Evolutionary conservation across 1,140 invertebrate genomes (phyloP).

Genomic region (Aphelinus atriplicis): DNA sequence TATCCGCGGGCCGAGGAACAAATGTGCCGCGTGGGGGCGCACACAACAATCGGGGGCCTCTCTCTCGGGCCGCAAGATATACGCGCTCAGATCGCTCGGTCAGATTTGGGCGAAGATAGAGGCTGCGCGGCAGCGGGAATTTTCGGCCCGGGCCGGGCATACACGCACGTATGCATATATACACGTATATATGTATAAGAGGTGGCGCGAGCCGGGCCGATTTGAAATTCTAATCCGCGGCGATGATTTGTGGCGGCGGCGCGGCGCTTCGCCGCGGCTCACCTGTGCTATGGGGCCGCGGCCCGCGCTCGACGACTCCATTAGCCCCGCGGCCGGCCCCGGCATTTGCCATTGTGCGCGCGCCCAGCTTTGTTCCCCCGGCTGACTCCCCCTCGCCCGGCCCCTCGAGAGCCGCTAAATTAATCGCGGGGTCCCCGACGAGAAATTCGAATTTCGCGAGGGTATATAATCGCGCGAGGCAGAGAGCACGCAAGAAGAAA

Average conservation of each 20-base stretch:
- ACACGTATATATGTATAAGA: slow-evolving; percentile 14
- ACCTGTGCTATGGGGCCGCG: slow-evolving; percentile 8
- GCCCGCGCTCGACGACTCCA: slow-evolving; percentile 55
- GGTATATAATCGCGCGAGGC: no score
- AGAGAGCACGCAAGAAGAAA: no score
- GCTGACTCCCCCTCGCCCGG: not conserved
- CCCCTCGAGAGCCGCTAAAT: not conserved
- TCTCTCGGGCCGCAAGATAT: no score
- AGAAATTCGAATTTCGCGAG: slow-evolving; percentile 6
- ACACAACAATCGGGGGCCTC: slow-evolving; percentile 9
- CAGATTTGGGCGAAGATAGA: no score
- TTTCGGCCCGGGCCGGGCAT: no score
- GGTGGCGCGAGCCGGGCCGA: slow-evolving; percentile 47
- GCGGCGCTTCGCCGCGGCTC: not conserved
- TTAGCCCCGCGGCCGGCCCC: slow-evolving; percentile 54
- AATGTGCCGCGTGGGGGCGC: slow-evolving; percentile 8
- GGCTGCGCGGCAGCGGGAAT: no score
- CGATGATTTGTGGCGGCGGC: slow-evolving; percentile 61
- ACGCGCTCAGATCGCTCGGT: no score
- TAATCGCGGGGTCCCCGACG: slow-evolving; percentile 7
- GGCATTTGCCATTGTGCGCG: not conserved
- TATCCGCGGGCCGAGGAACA: slow-evolving; percentile 23
- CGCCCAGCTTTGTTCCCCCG: slow-evolving; percentile 5
- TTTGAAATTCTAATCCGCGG: slow-evolving; percentile 65
- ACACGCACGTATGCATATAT: no score